Percentiles rank a stretch among this genome's conserved stretches.
Evolutionary conservation across 2,888 invertebrate genomes (phyloP).

Genomic region (Aphrophora alni): DNA sequence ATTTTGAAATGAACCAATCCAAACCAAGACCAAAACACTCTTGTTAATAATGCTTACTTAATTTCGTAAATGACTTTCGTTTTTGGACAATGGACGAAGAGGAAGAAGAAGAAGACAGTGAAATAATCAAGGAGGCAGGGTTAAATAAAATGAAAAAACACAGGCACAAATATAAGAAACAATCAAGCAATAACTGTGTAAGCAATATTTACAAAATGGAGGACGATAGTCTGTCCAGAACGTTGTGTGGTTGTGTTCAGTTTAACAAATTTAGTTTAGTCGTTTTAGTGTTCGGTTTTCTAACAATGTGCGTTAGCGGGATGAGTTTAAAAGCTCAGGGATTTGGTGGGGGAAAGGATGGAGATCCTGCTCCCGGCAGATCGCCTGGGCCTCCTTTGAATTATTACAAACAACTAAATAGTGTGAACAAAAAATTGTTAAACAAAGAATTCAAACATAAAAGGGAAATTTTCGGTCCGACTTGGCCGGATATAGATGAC

Average conservation of each 20-base stretch:
- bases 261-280: background rate
- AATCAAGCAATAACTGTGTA: conserved; percentile 1
- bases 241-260: background rate
- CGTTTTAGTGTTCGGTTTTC: background rate
- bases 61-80: background rate
- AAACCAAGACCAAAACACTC: too few relatives aligned
- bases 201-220: conserved; percentile 2
- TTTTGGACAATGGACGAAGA: background rate
- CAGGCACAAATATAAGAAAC: background rate
- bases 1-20: too few relatives aligned
- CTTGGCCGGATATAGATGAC: background rate
- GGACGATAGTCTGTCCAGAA: background rate
- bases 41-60: background rate
- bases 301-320: background rate
- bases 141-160: background rate
- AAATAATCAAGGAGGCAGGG: background rate
- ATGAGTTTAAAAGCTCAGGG: background rate
- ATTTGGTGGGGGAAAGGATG: background rate
- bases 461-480: background rate
- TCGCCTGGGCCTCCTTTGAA: background rate
- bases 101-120: background rate
- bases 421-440: too few relatives aligned
- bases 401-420: too few relatives aligned
- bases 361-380: background rate
- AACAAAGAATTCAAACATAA: too few relatives aligned